Evolutionary conservation across 1,140 invertebrate species (phyloP).

Genomic region (Drosophila repletoides): DNA sequence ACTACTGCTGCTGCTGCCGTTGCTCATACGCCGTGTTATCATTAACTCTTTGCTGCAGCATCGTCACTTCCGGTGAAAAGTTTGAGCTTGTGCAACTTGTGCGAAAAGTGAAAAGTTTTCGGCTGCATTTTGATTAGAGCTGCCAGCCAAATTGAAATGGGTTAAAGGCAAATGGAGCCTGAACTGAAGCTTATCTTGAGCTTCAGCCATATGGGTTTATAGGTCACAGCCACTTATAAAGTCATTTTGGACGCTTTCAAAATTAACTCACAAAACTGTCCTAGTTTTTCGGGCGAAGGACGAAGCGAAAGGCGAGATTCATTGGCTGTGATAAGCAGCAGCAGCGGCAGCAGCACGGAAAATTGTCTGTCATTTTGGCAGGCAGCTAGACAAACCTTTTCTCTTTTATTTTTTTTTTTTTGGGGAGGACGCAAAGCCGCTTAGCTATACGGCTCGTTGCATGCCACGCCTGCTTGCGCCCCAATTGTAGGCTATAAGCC

Average conservation of each 20-base stretch:
- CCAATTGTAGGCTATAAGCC: not conserved
- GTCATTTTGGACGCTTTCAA: constrained; percentile 52
- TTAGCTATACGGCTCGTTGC: constrained; percentile 64
- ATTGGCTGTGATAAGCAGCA: constrained; percentile 57
- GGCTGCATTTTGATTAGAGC: constrained; percentile 63
- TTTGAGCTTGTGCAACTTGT: constrained; percentile 50
- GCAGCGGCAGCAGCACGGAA: not conserved
- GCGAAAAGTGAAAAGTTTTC: constrained; percentile 59
- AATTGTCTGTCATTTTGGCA: constrained; percentile 19
- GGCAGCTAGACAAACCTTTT: no score
- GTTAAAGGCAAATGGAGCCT: constrained; percentile 23
- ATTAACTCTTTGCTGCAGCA: constrained; percentile 27
- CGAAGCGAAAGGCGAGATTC: constrained; percentile 58
- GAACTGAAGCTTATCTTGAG: constrained; percentile 21
- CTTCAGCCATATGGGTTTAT: constrained; percentile 34
- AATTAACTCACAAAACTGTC: constrained; percentile 51
- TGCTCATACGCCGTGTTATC: constrained; percentile 52
- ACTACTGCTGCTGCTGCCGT: constrained; percentile 13
- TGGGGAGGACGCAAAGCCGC: no score
- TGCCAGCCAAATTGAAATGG: constrained; percentile 36
- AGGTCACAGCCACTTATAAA: constrained; percentile 71
- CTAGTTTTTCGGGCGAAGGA: constrained; percentile 45
- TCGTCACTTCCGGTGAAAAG: constrained; percentile 47
- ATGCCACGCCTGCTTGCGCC: constrained; percentile 51
- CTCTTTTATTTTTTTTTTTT: no score